phyloP scores from a whole-genome alignment of 2,797 vertebrate species.

The Sebastes hubbsi region DNA sequence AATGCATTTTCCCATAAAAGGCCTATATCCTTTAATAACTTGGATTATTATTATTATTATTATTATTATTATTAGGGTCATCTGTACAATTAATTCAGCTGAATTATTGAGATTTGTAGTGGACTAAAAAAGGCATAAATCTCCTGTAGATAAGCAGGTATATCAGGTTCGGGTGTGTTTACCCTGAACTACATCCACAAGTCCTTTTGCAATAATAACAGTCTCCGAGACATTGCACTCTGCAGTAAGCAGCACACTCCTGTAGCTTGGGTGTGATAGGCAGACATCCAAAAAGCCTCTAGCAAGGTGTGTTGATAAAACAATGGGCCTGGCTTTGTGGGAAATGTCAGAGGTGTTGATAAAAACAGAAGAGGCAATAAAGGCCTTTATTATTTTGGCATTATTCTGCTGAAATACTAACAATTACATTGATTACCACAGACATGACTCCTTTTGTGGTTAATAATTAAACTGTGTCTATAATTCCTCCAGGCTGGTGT shows the following conservation, averaged over 20 bases:
- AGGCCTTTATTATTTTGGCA: conserved; percentile 27
- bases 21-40: not conserved
- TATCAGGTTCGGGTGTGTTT: not conserved
- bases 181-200: not conserved
- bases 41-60: not conserved
- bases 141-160: not conserved
- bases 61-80: not conserved
- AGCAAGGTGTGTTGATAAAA: conserved; percentile 65
- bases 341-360: conserved; percentile 64
- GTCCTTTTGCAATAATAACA: not conserved
- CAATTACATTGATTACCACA: not conserved
- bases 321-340: conserved; percentile 35
- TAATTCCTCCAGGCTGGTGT: not conserved
- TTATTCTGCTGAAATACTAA: not conserved
- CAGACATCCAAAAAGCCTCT: conserved; percentile 41
- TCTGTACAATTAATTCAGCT: not conserved
- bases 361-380: conserved; percentile 40
- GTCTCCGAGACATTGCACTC: not conserved
- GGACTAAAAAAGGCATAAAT: no score
- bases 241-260: not conserved
- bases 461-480: not conserved
- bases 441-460: not conserved
- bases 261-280: conserved; percentile 22
- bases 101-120: not conserved
- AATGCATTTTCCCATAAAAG: not conserved